Evolutionary conservation across 1,140 invertebrate genomes (phyloP).

Genomic region (Aphidius gifuensis): DNA sequence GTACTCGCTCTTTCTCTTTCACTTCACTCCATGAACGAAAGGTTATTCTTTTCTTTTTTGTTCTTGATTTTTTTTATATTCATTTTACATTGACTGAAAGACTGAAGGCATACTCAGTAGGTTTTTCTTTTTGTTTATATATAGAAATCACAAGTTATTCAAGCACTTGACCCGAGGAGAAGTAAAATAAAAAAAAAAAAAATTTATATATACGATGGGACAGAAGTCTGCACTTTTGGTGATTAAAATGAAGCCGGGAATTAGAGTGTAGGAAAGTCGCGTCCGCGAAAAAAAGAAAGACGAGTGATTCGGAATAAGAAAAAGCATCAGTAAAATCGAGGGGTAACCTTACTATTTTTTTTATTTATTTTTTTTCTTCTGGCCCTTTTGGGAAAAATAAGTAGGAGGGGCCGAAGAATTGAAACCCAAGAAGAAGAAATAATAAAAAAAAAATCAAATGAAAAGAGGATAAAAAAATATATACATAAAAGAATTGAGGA

Average conservation of each 20-base stretch:
- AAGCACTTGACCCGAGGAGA: constrained; percentile 36
- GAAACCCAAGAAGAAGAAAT: constrained; percentile 14
- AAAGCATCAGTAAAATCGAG: too few relatives aligned
- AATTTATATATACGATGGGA: not conserved
- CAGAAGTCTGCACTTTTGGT: constrained; percentile 39
- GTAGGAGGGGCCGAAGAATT: constrained; percentile 13
- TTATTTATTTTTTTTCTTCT: too few relatives aligned
- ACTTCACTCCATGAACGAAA: not conserved
- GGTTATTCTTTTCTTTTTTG: not conserved
- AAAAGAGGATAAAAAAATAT: constrained; percentile 9
- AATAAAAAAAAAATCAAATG: constrained; percentile 6
- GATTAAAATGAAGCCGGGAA: constrained; percentile 47
- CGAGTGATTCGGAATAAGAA: not conserved
- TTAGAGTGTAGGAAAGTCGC: constrained; percentile 37
- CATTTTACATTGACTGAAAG: constrained; percentile 14
- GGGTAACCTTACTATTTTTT: too few relatives aligned
- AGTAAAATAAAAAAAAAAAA: constrained; percentile 6
- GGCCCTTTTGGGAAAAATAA: constrained; percentile 9
- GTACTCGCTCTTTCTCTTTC: not conserved
- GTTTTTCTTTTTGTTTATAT: not conserved
- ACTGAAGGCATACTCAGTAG: not conserved
- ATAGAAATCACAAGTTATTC: constrained; percentile 26
- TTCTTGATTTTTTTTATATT: not conserved
- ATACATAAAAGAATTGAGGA: constrained; percentile 4
- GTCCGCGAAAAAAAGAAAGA: constrained; percentile 17